Percentiles rank a stretch among this genome's conserved stretches.
Conservation (phyloP, 2,797 vertebrate genomes). For the Falco rusticolus region DNA sequence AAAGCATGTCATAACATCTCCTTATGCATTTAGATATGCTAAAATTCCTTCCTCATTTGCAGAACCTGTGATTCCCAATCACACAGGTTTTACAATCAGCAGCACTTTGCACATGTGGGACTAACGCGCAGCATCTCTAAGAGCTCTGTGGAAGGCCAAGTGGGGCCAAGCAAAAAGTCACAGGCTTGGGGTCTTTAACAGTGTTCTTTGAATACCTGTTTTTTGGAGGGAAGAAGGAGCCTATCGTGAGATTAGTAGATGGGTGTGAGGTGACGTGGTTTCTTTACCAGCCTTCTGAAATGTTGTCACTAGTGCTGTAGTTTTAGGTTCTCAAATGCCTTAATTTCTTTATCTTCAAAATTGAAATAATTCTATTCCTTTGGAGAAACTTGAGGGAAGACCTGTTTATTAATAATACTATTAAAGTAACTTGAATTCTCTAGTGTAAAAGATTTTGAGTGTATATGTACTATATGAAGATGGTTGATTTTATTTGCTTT, state of each 20-base stretch:
- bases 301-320: not conserved
- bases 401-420: not conserved
- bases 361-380: not conserved
- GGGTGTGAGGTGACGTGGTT: not conserved
- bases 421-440: not conserved
- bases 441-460: not conserved
- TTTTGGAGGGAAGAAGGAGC: not conserved
- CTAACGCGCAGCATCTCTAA: not conserved
- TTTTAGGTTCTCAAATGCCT: not conserved
- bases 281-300: not conserved
- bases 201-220: not conserved
- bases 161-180: not conserved
- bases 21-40: not conserved
- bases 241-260: accelerated
- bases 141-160: not conserved
- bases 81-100: not conserved
- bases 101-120: not conserved
- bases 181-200: not conserved
- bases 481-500: not conserved
- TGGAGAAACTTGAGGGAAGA: not conserved
- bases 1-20: not conserved
- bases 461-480: not conserved
- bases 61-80: not conserved
- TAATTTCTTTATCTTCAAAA: not conserved
- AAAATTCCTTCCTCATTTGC: not conserved